phyloP scores from a whole-genome alignment of 2,113 vertebrate species.

The Sinocyclocheilus maitianheensis region DNA sequence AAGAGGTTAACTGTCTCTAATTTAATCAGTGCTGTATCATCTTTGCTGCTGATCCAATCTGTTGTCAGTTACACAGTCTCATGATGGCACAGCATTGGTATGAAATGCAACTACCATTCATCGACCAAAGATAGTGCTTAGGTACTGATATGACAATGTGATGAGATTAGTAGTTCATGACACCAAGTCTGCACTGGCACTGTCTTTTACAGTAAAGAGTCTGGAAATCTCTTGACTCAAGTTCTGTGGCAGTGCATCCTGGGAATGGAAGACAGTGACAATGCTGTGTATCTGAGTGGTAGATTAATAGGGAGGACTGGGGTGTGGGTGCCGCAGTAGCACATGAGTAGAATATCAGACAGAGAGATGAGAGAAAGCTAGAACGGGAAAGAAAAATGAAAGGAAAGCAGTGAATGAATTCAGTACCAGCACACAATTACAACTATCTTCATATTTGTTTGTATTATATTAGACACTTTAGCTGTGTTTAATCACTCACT shows the following conservation, averaged over 20 bases:
- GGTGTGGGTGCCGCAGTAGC: slow-evolving; percentile 84
- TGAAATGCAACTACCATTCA: background rate
- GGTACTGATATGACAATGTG: background rate
- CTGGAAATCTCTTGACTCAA: background rate
- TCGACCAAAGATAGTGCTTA: background rate
- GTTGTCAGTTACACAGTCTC: background rate
- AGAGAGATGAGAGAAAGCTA: slow-evolving; percentile 41
- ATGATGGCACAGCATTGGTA: background rate
- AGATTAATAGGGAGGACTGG: slow-evolving; percentile 86
- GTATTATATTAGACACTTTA: background rate
- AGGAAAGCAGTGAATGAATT: slow-evolving; percentile 9
- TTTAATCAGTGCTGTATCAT: slow-evolving; percentile 2
- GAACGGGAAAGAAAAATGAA: slow-evolving; percentile 19
- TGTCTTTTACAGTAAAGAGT: background rate
- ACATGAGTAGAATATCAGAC: slow-evolving; percentile 85
- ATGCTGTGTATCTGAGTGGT: slow-evolving; percentile 81
- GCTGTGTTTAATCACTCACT: background rate
- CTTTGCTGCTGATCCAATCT: background rate
- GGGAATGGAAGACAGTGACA: slow-evolving; percentile 72
- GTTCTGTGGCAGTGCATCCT: slow-evolving; percentile 64
- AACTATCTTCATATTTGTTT: background rate
- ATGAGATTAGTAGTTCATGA: slow-evolving; percentile 17
- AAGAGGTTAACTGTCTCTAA: background rate
- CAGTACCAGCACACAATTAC: background rate
- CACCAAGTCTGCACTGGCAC: background rate